Evolutionary conservation across 2,888 invertebrate genomes (phyloP), one percentile per base, ranked within the genome.

Genomic region (Odontomyia ornata): DNA sequence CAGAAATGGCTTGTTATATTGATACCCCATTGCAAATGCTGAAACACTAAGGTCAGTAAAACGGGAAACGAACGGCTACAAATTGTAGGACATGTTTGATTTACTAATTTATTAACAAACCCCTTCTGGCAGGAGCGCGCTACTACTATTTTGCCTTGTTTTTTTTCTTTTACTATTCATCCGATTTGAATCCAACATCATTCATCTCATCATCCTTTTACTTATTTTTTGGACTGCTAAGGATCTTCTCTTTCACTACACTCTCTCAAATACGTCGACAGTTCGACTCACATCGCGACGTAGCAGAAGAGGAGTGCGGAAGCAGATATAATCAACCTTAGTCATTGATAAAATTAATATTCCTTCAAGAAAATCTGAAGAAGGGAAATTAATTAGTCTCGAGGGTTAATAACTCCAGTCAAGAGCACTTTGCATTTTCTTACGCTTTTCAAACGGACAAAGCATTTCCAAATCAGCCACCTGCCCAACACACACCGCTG

Each of bases 311-410:
- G 5, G 36, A 36, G 36, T 36, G 27, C 15, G 25, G 69, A 46
- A 23, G 23, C 9, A 46, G 36, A 5, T 36, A 15, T 60, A 73
- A 73, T 60, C 60, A 73, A 60, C 73, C 52, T 72, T 23, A 72
- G 73, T 73, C 73, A 73, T 73, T 27, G 60, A 27, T 73, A 57
- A 73, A 73, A 73, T 73, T 73, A 73, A 73, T 73, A 57, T 57
- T 73, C 57, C 73, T 73, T 57, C 30, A 69, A 25, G 57, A 36
- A 57, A 72, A 73, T 73, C 73, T 73, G 73, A 73, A 73, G 69
- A 23, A 25, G 47, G 60, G 36, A 57, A 73, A 73, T 73, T 73
- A 73, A 73, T 73, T 73, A 73, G 57, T 73, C 73, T 57, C 60
- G 73, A 57, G 73, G 73, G 73, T 73, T 73, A 73, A 73, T 73